Evolutionary conservation across 2,113 vertebrate genomes (phyloP), one percentile per base, ranked within the genome.

Genomic region (Phylloscopus whistleri): DNA sequence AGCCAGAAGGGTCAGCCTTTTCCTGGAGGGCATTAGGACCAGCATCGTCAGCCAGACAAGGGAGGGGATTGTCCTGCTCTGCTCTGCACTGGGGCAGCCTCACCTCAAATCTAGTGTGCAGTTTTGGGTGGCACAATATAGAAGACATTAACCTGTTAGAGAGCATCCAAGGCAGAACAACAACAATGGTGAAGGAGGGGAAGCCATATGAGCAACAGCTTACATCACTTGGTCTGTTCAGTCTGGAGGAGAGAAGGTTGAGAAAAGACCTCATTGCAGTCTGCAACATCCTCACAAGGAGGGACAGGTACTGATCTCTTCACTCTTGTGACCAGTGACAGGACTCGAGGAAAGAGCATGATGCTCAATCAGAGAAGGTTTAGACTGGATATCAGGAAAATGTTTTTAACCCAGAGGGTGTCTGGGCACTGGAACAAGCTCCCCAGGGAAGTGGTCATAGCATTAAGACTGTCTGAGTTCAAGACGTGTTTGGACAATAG

Each of bases 91-190:
- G 21, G 11, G 17, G 14, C 1, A 0, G 30, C 14, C 55, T 62
- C 26, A 31, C 24, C 17, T 62, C 1, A 0, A 41, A 7, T n/a
- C 0, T 27, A 41, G 16, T 5, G 33, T 0, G 5, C 16, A 26
- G 30, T 5, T 60, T 26, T 41, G 39, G 26, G 30, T 26, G 31
- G 0, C 16, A 37, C 13, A 53, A 6, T 35, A 22, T 9, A 8
- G 26, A 60, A 19, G 11, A 23, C 2, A 9, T 48, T 6, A 49
- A 48, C 4, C 11, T 39, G 10, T 52, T 52, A 26, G 24, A 44
- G 33, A 20, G 11, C 7, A 24, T 62, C 30, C 41, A 89, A 55
- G 48, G 11, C 20, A 69, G 17, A 6, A 8, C 4, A 60, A 13
- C 6, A 8, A 35, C 11, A n/a, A 41, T 11, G 14, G 26, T 48